Conservation (phyloP, 2,888 invertebrate species). For the Troglohyphantes excavatus region DNA sequence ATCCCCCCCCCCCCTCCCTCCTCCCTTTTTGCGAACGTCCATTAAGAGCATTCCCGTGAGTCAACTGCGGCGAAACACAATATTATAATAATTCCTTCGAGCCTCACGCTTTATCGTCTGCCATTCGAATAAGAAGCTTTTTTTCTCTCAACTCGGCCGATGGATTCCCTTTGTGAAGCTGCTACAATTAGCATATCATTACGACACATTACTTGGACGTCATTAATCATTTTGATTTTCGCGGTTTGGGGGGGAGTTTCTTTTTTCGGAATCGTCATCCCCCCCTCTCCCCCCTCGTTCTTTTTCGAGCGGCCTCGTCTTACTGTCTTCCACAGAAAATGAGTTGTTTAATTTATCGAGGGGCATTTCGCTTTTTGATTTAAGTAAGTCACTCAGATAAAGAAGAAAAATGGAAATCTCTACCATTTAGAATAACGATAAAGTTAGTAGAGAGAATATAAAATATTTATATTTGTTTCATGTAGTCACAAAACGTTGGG, state of each 20-base stretch:
- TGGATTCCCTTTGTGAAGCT: conserved; percentile 12
- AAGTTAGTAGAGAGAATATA: too few species aligned
- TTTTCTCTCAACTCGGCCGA: neutral
- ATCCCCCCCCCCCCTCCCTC: conserved; percentile 10
- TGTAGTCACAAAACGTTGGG: too few species aligned
- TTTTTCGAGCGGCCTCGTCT: neutral
- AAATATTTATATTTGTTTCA: too few species aligned
- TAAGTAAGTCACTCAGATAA: too few species aligned
- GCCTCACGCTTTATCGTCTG: conserved; percentile 17
- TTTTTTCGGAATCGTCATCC: neutral
- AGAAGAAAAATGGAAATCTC: too few species aligned
- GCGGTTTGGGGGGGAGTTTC: conserved; percentile 9
- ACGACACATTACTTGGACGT: conserved; percentile 36
- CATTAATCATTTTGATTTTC: conserved; percentile 57
- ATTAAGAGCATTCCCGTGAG: conserved; percentile 60
- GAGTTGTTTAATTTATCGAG: too few species aligned
- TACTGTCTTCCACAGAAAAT: neutral
- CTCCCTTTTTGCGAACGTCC: conserved; percentile 18
- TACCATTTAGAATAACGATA: too few species aligned
- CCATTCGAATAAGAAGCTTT: conserved; percentile 44
- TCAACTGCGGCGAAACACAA: conserved; percentile 41
- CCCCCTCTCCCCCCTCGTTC: neutral
- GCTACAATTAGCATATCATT: conserved; percentile 65
- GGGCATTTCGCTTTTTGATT: too few species aligned
- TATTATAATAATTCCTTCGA: conserved; percentile 52